These are phyloP conservation scores for Bombus polaris DNA, from an alignment of 1,140 invertebrate species.

Conservation along the genomic window DNA sequence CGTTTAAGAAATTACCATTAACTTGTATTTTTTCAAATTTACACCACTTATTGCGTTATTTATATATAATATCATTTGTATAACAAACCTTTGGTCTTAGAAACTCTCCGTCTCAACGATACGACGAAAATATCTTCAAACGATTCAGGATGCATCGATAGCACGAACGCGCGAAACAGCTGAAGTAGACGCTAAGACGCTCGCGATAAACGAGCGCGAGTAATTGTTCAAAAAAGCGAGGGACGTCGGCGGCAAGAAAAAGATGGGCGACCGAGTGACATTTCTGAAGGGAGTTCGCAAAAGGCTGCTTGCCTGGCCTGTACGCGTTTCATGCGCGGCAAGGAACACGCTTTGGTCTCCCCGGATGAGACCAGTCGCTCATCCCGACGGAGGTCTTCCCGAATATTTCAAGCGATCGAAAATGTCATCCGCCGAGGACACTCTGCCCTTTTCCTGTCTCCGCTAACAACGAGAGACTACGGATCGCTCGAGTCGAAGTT, in stretches of 20 bases:
- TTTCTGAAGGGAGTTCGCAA: constrained; percentile 45
- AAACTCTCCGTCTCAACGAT: background rate
- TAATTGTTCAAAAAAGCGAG: constrained; percentile 3
- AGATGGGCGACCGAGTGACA: constrained; percentile 39
- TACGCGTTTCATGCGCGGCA: constrained; percentile 29
- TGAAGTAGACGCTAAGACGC: background rate
- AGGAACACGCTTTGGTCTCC: constrained; percentile 5
- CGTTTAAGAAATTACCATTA: too few species aligned
- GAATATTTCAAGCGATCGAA: constrained; percentile 56
- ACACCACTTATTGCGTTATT: background rate
- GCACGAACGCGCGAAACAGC: background rate
- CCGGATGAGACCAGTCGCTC: background rate
- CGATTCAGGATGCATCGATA: background rate
- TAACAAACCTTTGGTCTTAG: background rate
- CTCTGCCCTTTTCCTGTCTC: constrained; percentile 39
- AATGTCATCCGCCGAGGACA: constrained; percentile 53
- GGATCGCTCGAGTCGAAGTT: constrained; percentile 47
- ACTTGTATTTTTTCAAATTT: background rate
- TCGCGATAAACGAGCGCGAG: background rate
- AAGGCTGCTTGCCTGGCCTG: constrained; percentile 8
- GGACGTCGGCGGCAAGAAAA: background rate
- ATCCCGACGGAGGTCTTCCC: constrained; percentile 32
- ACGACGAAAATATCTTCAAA: background rate
- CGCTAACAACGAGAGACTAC: constrained; percentile 20
- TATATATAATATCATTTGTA: background rate